Evolutionary conservation across 1,140 invertebrate genomes (phyloP).

Genomic region (Diabrotica virgifera): DNA sequence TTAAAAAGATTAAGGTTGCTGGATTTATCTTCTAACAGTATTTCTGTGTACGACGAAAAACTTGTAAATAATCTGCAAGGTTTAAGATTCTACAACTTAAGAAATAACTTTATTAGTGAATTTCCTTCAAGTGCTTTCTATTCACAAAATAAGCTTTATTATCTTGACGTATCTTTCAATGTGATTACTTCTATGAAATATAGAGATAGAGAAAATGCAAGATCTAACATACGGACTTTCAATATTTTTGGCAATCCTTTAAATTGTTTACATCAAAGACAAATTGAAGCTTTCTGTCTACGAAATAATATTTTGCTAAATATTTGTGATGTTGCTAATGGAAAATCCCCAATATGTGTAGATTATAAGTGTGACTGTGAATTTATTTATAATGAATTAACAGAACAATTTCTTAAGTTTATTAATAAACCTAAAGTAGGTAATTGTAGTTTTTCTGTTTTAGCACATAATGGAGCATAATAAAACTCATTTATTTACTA

Average conservation of each 20-base stretch:
- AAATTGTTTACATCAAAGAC: not conserved
- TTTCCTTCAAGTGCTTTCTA: not conserved
- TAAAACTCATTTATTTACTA: not conserved
- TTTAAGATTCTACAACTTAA: not conserved
- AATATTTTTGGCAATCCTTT: conserved; percentile 9
- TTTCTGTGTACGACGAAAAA: not conserved
- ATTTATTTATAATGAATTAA: not conserved
- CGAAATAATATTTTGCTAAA: not conserved
- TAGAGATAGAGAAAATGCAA: not conserved
- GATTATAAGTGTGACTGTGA: conserved; percentile 8
- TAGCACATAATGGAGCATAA: conserved; percentile 4
- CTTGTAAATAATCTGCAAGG: not conserved
- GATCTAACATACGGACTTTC: not conserved
- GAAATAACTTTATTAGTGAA: conserved; percentile 6
- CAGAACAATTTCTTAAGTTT: not conserved
- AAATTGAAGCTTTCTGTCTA: conserved; percentile 1
- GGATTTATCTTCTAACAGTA: conserved; percentile 3
- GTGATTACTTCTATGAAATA: conserved; percentile 6
- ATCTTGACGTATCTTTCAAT: conserved; percentile 4
- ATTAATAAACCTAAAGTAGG: not conserved
- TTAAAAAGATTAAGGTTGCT: not conserved
- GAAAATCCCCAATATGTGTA: conserved; percentile 5
- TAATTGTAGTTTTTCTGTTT: not conserved
- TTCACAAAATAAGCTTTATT: not conserved
- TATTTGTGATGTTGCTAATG: conserved; percentile 5